Evolutionary conservation across 2,888 invertebrate species (phyloP).

Genomic region (Drosophila paranaensis): DNA sequence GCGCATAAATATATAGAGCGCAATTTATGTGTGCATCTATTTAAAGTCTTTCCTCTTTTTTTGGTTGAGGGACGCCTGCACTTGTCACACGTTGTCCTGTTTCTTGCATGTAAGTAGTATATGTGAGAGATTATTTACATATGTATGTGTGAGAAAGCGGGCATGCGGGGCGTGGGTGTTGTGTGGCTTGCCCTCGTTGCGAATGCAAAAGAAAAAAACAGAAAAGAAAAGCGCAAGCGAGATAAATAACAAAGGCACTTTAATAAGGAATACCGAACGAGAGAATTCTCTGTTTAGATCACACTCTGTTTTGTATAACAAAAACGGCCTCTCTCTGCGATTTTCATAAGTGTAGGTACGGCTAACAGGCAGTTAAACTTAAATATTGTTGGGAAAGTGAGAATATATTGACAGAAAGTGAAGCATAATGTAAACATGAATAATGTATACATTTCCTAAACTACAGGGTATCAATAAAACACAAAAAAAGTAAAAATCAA

Average conservation of each 20-base stretch:
- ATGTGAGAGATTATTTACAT: slow-evolving; percentile 67
- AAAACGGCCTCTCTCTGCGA: background rate
- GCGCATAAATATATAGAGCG: slow-evolving; percentile 71
- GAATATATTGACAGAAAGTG: background rate
- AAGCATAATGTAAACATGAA: no score
- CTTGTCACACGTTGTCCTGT: slow-evolving; percentile 66
- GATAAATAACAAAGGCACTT: slow-evolving; percentile 46
- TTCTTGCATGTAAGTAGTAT: slow-evolving; percentile 29
- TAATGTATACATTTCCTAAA: background rate
- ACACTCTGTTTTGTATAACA: background rate
- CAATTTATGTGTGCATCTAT: slow-evolving; percentile 76
- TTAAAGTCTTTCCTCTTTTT: slow-evolving; percentile 47
- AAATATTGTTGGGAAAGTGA: no score
- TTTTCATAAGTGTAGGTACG: background rate
- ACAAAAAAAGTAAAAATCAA: slow-evolving; percentile 21
- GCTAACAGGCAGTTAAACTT: background rate
- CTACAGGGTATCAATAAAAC: slow-evolving; percentile 12
- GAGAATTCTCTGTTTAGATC: background rate
- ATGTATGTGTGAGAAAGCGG: slow-evolving; percentile 18
- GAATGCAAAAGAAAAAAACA: slow-evolving; percentile 61
- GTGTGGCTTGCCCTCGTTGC: slow-evolving; percentile 69
- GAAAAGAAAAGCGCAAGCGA: slow-evolving; percentile 56
- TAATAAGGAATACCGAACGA: slow-evolving; percentile 1
- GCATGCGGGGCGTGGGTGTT: slow-evolving; percentile 19
- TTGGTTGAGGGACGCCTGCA: slow-evolving; percentile 54